Conservation (phyloP, 1,140 invertebrate genomes). For the Camponotus floridanus region DNA sequence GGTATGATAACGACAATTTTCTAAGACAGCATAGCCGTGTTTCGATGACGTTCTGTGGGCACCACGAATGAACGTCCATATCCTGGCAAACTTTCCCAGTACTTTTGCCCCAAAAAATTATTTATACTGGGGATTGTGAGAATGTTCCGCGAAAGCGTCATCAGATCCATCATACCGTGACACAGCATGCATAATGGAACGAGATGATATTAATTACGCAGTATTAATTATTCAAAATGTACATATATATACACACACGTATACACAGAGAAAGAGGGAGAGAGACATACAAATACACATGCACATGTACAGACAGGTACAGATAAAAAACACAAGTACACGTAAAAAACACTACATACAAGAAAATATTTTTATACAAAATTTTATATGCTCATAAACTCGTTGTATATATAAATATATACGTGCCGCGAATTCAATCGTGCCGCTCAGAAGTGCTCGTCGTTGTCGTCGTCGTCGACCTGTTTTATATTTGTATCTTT, state of each 20-base stretch:
- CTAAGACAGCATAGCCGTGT: conserved; percentile 56
- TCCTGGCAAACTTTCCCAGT: conserved; percentile 4
- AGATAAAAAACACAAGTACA: conserved; percentile 40
- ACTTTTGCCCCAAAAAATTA: background rate
- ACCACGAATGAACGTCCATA: background rate
- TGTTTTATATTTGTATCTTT: conserved; percentile 19
- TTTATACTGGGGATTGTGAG: background rate
- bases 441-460: conserved; percentile 25
- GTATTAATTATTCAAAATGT: conserved; percentile 84
- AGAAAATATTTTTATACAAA: conserved; percentile 86
- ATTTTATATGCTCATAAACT: conserved; percentile 81
- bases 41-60: conserved; percentile 46
- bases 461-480: conserved; percentile 14
- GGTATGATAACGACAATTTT: conserved; percentile 72
- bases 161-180: conserved; percentile 67
- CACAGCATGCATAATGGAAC: conserved; percentile 73
- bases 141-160: conserved; percentile 13
- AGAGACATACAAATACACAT: background rate
- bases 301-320: background rate
- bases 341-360: conserved; percentile 74
- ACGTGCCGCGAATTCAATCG: conserved; percentile 46
- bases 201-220: conserved; percentile 82
- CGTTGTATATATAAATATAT: conserved; percentile 69
- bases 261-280: background rate
- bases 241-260: conserved; percentile 73